phyloP scores from a whole-genome alignment of 2,113 vertebrate species.

The Saccopteryx bilineata region DNA sequence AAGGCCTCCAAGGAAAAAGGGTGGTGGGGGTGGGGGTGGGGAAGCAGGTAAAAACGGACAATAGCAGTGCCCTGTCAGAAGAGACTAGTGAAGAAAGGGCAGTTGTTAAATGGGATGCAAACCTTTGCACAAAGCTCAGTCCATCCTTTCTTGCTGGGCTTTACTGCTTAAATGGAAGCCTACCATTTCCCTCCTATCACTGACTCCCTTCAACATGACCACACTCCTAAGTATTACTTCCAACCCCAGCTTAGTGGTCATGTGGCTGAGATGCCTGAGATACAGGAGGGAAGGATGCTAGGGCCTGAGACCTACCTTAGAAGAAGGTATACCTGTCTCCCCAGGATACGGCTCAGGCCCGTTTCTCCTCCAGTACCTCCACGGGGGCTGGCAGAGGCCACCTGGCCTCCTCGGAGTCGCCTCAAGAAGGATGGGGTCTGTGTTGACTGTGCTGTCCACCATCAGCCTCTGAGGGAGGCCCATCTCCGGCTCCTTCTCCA shows the following conservation, averaged over 20 bases:
- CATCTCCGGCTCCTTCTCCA: slow-evolving; percentile 48
- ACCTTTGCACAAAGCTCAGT: not conserved
- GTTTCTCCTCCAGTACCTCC: slow-evolving; percentile 92
- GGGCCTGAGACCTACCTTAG: not conserved
- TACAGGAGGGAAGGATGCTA: not conserved
- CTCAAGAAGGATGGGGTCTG: slow-evolving; percentile 74
- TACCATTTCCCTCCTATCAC: not conserved
- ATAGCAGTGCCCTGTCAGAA: not conserved
- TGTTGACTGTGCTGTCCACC: slow-evolving; percentile 82
- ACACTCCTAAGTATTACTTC: not conserved
- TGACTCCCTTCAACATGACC: not conserved
- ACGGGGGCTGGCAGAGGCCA: slow-evolving; percentile 77
- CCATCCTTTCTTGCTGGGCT: not conserved
- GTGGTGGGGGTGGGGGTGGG: accelerated
- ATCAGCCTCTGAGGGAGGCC: slow-evolving; percentile 28
- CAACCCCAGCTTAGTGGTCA: not conserved
- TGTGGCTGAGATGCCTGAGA: not conserved
- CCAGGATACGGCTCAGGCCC: slow-evolving; percentile 82
- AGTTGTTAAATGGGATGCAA: not conserved
- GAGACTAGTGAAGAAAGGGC: not conserved
- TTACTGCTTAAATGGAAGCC: not conserved
- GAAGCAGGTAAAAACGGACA: not conserved
- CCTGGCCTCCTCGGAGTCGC: slow-evolving; percentile 49
- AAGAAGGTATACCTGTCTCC: slow-evolving; percentile 88
- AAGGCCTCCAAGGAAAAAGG: not conserved